Percentiles rank a stretch among this genome's conserved stretches.
Conservation (phyloP, 2,113 vertebrate genomes). For the Pygathrix nemaeus region DNA sequence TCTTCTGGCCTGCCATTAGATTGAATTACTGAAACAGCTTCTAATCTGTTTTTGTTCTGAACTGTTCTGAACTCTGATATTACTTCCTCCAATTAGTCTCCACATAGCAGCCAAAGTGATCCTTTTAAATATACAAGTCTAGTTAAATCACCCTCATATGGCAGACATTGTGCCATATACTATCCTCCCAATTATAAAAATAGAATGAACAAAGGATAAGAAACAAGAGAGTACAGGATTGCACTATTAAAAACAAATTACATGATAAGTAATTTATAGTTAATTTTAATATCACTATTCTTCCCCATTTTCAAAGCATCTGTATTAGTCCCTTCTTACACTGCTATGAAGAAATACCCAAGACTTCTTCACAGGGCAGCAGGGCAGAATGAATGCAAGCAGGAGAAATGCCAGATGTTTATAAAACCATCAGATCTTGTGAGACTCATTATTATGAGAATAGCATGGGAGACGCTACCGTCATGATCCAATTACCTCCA, state of each 20-base stretch:
- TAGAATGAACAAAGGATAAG: neutral
- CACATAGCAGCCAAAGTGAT: neutral
- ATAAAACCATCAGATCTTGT: too few relatives aligned
- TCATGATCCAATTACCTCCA: too few relatives aligned
- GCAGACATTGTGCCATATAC: neutral
- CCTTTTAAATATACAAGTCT: neutral
- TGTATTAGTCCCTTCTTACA: too few relatives aligned
- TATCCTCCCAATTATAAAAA: neutral
- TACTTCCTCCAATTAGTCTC: neutral
- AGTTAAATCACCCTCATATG: neutral
- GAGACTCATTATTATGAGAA: too few relatives aligned
- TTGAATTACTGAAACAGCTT: neutral
- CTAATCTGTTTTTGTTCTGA: neutral
- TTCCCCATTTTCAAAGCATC: neutral
- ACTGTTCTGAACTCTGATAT: neutral
- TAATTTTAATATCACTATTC: neutral
- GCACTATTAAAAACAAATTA: neutral
- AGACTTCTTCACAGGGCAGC: too few relatives aligned
- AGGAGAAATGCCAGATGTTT: too few relatives aligned
- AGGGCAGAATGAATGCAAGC: too few relatives aligned
- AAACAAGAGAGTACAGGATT: neutral
- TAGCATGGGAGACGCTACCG: too few relatives aligned
- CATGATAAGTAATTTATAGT: neutral
- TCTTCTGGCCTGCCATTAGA: neutral
- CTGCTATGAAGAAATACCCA: too few relatives aligned